These are phyloP conservation scores for Momotus momota DNA, from an alignment of 2,797 vertebrate genomes.

Conservation along the genomic window DNA sequence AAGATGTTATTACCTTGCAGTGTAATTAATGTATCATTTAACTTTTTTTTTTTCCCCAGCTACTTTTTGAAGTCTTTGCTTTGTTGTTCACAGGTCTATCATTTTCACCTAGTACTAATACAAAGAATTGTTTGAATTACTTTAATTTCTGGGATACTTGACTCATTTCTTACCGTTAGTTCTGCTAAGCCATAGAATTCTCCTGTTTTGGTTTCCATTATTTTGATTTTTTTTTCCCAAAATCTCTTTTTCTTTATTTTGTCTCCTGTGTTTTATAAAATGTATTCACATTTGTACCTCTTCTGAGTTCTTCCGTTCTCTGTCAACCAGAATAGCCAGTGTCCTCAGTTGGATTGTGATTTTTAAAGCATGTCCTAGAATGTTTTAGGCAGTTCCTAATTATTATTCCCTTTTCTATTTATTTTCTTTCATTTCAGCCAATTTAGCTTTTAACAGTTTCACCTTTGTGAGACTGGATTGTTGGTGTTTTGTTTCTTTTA, in stretches of 20 bases:
- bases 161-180: background rate
- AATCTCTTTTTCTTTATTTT: background rate
- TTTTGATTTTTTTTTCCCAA: background rate
- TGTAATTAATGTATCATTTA: background rate
- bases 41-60: background rate
- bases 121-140: background rate
- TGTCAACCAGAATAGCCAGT: background rate
- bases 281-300: background rate
- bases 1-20: background rate
- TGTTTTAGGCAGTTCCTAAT: conserved; percentile 25
- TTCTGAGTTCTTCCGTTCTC: background rate
- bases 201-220: background rate
- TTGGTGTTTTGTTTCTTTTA: background rate
- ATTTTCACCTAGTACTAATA: background rate
- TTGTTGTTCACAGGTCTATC: background rate
- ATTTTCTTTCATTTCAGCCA: conserved; percentile 17
- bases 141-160: background rate
- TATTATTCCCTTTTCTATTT: conserved; percentile 25
- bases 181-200: background rate
- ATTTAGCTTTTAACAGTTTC: conserved; percentile 17
- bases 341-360: background rate
- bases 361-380: conserved; percentile 32
- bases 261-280: background rate
- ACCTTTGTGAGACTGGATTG: background rate
- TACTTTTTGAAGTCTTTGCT: background rate